Conservation (phyloP, 2,113 vertebrate genomes). For the Leucopternis melanops region DNA sequence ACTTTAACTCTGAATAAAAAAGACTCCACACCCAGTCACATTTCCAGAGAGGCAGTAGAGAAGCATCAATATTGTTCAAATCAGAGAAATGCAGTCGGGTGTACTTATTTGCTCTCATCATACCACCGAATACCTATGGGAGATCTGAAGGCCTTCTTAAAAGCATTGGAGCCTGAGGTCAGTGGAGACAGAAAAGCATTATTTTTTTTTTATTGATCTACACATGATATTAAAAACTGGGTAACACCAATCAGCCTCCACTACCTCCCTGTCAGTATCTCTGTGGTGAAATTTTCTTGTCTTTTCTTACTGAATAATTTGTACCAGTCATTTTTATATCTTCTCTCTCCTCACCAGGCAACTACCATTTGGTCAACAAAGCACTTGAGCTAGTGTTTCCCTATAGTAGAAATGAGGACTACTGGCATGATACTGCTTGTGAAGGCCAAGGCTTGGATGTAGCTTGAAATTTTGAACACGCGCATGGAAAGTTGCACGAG, state of each 20-base stretch:
- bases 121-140: background rate
- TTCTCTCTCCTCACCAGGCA: background rate
- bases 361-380: background rate
- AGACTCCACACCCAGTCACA: background rate
- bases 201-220: background rate
- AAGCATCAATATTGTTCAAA: background rate
- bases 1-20: background rate
- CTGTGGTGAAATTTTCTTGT: background rate
- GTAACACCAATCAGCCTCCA: background rate
- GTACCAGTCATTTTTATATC: background rate
- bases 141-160: background rate
- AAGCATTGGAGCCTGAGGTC: background rate
- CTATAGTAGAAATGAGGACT: background rate
- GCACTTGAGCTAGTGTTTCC: background rate
- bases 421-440: background rate
- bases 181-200: background rate
- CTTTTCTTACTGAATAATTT: background rate
- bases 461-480: background rate
- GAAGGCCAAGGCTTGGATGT: background rate
- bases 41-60: background rate
- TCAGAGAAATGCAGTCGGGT: background rate
- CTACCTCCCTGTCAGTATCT: background rate
- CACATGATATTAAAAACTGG: no score
- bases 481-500: accelerated
- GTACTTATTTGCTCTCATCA: background rate